Percentiles rank a stretch among this genome's conserved stretches.
Conservation (phyloP, 1,140 invertebrate genomes). For the Laupala kohalensis region DNA sequence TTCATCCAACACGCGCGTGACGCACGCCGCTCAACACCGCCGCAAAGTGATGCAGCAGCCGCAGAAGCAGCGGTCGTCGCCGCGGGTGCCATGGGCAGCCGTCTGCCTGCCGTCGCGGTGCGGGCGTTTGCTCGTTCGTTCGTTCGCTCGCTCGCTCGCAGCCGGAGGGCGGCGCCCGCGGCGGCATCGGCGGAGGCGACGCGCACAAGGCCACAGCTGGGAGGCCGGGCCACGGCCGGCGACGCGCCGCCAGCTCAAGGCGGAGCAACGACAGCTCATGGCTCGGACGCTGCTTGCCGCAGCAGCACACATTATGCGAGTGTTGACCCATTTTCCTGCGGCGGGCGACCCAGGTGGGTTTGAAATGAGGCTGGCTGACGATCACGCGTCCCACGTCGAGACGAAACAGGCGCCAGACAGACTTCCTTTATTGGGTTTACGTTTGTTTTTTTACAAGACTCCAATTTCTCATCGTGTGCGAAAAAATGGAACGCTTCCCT, state of each 20-base stretch:
- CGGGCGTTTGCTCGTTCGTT: no score
- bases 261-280: background rate
- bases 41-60: background rate
- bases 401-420: no score
- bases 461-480: no score
- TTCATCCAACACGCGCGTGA: background rate
- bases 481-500: no score
- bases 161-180: background rate
- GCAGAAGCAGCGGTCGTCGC: background rate
- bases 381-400: no score
- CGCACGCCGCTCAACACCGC: background rate
- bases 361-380: no score
- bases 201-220: background rate
- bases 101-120: background rate
- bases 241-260: no score
- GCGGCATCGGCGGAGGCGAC: no score
- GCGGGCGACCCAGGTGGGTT: background rate
- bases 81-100: background rate
- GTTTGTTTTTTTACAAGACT: no score
- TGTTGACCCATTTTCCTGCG: background rate
- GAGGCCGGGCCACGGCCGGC: background rate
- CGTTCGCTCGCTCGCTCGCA: no score
- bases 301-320: background rate
- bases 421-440: no score
- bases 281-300: background rate